phyloP scores from a whole-genome alignment of 2,888 invertebrate species.

The Rhagium mordax region DNA sequence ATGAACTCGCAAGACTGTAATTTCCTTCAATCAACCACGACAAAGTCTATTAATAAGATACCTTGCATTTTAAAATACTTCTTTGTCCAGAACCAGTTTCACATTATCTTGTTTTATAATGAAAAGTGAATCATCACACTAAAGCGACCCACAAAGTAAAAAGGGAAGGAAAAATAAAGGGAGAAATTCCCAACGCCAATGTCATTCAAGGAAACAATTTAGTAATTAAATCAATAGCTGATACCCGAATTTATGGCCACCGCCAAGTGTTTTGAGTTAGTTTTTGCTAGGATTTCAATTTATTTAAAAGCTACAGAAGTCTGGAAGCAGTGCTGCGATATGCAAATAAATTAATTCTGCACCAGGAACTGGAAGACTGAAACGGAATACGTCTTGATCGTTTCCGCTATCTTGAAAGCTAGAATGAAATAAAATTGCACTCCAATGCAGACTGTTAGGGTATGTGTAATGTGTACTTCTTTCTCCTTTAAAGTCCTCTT shows the following conservation, averaged over 20 bases:
- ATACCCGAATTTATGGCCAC: background rate
- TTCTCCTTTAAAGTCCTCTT: background rate
- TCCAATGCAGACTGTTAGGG: background rate
- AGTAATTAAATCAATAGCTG: background rate
- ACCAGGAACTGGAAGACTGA: background rate
- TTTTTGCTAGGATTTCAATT: background rate
- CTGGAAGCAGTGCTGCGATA: background rate
- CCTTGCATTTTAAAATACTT: too few species aligned
- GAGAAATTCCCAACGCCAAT: too few species aligned
- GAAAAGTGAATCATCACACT: too few species aligned
- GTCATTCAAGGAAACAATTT: too few species aligned
- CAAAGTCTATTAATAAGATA: too few species aligned
- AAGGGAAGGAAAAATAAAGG: too few species aligned
- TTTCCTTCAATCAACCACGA: too few species aligned
- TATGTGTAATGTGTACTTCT: background rate
- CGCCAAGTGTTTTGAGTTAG: background rate
- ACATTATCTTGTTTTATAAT: too few species aligned
- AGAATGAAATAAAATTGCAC: background rate
- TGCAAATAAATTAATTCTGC: background rate
- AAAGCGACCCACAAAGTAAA: too few species aligned
- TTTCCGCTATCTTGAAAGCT: background rate
- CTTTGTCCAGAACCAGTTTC: too few species aligned
- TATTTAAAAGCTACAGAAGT: background rate
- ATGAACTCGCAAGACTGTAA: too few species aligned
- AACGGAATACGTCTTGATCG: background rate